Conservation (phyloP, 2,113 vertebrate genomes). For the Buteo buteo region DNA sequence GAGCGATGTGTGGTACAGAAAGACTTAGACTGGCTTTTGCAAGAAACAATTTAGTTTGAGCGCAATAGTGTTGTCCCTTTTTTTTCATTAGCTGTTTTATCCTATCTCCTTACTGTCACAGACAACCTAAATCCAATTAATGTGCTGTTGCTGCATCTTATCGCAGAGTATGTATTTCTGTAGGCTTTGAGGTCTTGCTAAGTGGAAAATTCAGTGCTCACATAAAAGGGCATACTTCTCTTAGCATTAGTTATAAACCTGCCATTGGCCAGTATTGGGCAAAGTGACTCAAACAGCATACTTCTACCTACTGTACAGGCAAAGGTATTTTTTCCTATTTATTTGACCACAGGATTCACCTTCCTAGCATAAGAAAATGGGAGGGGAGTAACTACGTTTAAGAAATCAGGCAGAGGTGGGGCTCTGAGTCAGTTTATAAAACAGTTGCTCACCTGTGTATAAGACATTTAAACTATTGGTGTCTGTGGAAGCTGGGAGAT, state of each 20-base stretch:
- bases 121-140: neutral
- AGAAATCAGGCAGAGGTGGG: conserved; percentile 52
- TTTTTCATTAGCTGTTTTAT: neutral
- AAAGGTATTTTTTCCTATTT: neutral
- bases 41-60: neutral
- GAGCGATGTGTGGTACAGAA: neutral
- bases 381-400: conserved; percentile 19
- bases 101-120: neutral
- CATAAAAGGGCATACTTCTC: neutral
- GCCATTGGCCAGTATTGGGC: neutral
- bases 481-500: neutral
- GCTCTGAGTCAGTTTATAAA: conserved; percentile 67
- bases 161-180: neutral
- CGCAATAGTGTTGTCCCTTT: neutral
- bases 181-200: neutral
- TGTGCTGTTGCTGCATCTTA: neutral
- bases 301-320: neutral
- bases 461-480: neutral
- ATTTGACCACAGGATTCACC: neutral
- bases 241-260: neutral
- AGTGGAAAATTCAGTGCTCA: neutral
- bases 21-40: neutral
- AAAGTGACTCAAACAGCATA: neutral
- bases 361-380: conserved; percentile 14
- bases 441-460: neutral